Percentiles rank a stretch among this genome's conserved stretches.
phyloP scores from a whole-genome alignment of 2,888 invertebrate genomes.

The Microctonus brassicae region DNA sequence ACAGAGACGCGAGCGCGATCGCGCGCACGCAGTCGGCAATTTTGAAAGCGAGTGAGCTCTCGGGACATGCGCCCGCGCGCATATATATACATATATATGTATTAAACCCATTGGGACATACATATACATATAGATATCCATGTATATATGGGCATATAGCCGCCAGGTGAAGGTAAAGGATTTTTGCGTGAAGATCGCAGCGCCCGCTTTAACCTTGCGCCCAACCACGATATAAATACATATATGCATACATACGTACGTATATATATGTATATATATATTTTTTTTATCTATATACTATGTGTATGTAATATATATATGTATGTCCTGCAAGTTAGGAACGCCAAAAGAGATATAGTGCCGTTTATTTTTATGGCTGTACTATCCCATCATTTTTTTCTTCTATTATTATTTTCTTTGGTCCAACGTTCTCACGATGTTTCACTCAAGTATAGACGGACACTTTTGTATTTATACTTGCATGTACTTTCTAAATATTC shows the following conservation, averaged over 20 bases:
- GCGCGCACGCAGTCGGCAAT: slow-evolving; percentile 49
- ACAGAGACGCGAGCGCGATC: not conserved
- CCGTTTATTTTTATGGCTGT: slow-evolving; percentile 3
- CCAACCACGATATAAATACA: too few species aligned
- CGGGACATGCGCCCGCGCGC: slow-evolving; percentile 6
- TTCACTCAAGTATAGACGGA: not conserved
- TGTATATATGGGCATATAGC: slow-evolving; percentile 33
- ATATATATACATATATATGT: too few species aligned
- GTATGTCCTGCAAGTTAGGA: not conserved
- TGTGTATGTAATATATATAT: not conserved
- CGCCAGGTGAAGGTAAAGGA: slow-evolving; percentile 41
- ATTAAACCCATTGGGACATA: slow-evolving; percentile 42
- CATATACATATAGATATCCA: too few species aligned
- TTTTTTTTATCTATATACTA: too few species aligned
- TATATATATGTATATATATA: too few species aligned
- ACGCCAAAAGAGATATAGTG: slow-evolving; percentile 3
- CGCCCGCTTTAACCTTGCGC: slow-evolving; percentile 21
- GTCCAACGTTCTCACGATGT: not conserved
- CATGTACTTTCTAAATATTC: not conserved
- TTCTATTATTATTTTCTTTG: not conserved
- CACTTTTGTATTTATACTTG: not conserved
- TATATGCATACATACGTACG: too few species aligned
- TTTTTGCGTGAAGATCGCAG: slow-evolving; percentile 36
- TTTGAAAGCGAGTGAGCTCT: slow-evolving; percentile 47
- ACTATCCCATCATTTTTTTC: slow-evolving; percentile 14